Evolutionary conservation across 2,113 vertebrate species (phyloP), one percentile per base, ranked within the genome.

Genomic region (Trogon melanurus): DNA sequence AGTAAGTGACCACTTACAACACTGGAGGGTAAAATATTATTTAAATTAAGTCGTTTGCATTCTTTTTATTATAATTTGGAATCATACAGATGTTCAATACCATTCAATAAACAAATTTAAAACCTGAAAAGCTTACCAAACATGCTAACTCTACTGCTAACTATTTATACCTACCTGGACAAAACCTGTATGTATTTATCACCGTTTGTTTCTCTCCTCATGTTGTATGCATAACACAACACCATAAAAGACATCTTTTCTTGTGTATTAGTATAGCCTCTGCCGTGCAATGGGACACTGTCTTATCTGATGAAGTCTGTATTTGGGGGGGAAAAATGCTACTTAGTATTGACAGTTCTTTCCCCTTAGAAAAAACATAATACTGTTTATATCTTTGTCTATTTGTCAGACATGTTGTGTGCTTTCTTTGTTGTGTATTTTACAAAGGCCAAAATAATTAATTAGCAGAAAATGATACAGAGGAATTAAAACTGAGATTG

Each of bases 371-470:
- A 58, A 91, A 83, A 76, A 22, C 71, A 29, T n/a, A 65, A 48
- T 16, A 72, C 79, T 32, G 22, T 89, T 94, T 92, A 11, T 60
- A 86, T 89, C 88, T 85, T 50, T 79, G 69, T 78, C 62, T 74
- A 0, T 45, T 23, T 51, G 81, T 92, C 58, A 0, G 94, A 88
- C 78, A 95, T 61, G 58, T 92, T 93, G 86, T 79, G 38, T 57
- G 78, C 57, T 84, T 92, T 60, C 92, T 95, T 96, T 93, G 93
- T 92, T 57, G 53, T 41, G 9, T 15, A n/a, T 53, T 89, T 95
- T 80, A 87, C 61, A 75, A 79, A 89, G 65, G 80, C 73, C 89
- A 65, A 64, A 88, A 57, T 61, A 71, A 89, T 75, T 69, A 54
- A 92, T 78, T 84, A 92, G 72, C 6, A 4, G 70, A 65, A 87